phyloP scores from a whole-genome alignment of 2,888 invertebrate genomes.

The Orchestes rusci region DNA sequence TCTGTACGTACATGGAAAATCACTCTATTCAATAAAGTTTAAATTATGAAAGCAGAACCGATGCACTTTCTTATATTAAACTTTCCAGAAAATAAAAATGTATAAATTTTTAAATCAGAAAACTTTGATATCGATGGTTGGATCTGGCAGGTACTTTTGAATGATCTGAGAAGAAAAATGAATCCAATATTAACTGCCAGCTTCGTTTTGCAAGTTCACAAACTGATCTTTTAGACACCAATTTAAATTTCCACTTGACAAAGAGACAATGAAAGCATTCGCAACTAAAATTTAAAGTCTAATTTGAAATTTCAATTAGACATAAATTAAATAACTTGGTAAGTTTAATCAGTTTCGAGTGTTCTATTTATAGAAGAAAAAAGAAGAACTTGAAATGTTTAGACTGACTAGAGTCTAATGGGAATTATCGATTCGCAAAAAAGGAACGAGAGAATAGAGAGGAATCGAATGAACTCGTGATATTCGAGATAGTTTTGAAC shows the following conservation, averaged over 20 bases:
- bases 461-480: neutral
- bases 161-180: conserved; percentile 4
- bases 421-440: conserved; percentile 18
- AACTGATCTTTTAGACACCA: neutral
- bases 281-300: conserved; percentile 11
- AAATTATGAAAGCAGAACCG: conserved; percentile 21
- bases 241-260: conserved; percentile 9
- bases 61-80: conserved; percentile 22
- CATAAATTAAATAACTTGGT: conserved; percentile 23
- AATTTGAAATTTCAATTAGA: conserved; percentile 22
- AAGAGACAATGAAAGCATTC: conserved; percentile 4
- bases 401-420: conserved; percentile 11
- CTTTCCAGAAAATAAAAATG: conserved; percentile 17
- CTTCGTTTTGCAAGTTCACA: neutral
- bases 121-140: conserved; percentile 16
- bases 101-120: conserved; percentile 22
- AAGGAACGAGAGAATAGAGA: conserved; percentile 4
- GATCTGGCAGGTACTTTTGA: conserved; percentile 9
- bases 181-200: neutral
- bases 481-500: too few species aligned
- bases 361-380: conserved; percentile 18
- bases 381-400: conserved; percentile 16
- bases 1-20: conserved; percentile 22
- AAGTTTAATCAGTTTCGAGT: conserved; percentile 22
- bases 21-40: conserved; percentile 26